These are phyloP conservation scores for Desmophyllum pertusum DNA, from an alignment of 92 coral and sea anemone species.

Conservation along the genomic window DNA sequence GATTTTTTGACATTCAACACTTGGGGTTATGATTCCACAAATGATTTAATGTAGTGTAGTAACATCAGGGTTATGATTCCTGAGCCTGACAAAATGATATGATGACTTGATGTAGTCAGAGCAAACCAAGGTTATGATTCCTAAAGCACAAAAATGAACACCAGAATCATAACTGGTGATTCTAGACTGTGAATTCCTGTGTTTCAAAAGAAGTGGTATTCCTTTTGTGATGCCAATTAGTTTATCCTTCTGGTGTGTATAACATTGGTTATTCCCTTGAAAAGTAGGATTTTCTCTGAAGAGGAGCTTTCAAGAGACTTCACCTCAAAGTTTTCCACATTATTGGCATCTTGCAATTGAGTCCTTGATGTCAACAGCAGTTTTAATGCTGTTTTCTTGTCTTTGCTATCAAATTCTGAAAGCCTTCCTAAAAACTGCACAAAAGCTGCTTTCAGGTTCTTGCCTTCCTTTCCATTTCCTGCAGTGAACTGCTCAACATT, in stretches of 20 bases:
- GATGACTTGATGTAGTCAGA: not conserved
- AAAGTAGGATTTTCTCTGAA: conserved; percentile 23
- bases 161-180: not conserved
- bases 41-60: too few species aligned
- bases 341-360: conserved; percentile 35
- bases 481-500: conserved; percentile 65
- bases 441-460: conserved; percentile 2
- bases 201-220: conserved; percentile 4
- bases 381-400: conserved; percentile 23
- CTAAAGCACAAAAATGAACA: not conserved
- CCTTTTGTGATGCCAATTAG: conserved; percentile 11
- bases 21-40: too few species aligned
- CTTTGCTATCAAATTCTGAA: not conserved
- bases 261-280: not conserved
- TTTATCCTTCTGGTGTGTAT: not conserved
- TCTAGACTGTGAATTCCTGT: not conserved
- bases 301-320: not conserved
- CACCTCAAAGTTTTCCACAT: conserved; percentile 16
- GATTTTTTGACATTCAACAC: too few species aligned
- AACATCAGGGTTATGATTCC: not conserved
- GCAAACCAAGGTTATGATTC: conserved; percentile 12
- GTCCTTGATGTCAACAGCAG: conserved; percentile 63
- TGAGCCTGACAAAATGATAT: not conserved
- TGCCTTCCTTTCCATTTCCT: conserved; percentile 11
- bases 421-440: conserved; percentile 7